A percentile compares a stretch with the other conserved stretches of the same genome.
phyloP scores from a whole-genome alignment of 2,797 vertebrate species.

The Spinus olivaceus region DNA sequence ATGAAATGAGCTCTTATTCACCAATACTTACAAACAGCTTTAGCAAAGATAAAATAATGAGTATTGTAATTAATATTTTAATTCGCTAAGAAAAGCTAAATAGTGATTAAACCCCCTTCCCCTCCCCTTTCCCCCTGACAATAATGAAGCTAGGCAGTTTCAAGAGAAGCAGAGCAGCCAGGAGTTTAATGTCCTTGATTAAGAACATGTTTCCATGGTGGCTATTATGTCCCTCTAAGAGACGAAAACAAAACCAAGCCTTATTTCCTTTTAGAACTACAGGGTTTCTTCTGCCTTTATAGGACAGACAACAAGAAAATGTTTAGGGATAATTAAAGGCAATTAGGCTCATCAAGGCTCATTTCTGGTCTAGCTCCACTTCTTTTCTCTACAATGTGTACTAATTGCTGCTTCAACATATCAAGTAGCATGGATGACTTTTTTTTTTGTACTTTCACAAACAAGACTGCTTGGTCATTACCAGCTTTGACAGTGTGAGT shows the following conservation, averaged over 20 bases:
- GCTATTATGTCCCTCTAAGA: conserved; percentile 71
- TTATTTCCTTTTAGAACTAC: conserved; percentile 74
- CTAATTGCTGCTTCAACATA: conserved; percentile 73
- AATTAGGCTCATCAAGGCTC: conserved; percentile 74
- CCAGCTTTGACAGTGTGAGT: conserved; percentile 60
- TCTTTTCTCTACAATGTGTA: conserved; percentile 55
- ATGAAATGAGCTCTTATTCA: conserved; percentile 37
- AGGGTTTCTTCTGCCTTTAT: conserved; percentile 71
- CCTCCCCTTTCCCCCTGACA: conserved; percentile 61
- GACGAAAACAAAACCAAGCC: conserved; percentile 69
- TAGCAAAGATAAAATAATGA: conserved; percentile 74
- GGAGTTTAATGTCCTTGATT: conserved; percentile 78
- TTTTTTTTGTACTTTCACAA: conserved; percentile 51
- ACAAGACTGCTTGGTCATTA: conserved; percentile 62
- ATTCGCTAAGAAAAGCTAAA: conserved; percentile 74
- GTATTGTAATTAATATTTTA: conserved; percentile 81
- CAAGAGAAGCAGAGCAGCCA: conserved; percentile 67
- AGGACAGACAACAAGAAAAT: conserved; percentile 71
- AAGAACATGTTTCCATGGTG: conserved; percentile 74
- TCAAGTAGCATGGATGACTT: conserved; percentile 31
- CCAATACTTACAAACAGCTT: conserved; percentile 63
- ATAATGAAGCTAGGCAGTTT: conserved; percentile 75
- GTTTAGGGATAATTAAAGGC: conserved; percentile 77
- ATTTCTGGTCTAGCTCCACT: conserved; percentile 50
- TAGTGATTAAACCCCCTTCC: conserved; percentile 64